A percentile compares a stretch with the other conserved stretches of the same genome.
phyloP scores from a whole-genome alignment of 2,888 invertebrate genomes.

The Apodemia mormo region DNA sequence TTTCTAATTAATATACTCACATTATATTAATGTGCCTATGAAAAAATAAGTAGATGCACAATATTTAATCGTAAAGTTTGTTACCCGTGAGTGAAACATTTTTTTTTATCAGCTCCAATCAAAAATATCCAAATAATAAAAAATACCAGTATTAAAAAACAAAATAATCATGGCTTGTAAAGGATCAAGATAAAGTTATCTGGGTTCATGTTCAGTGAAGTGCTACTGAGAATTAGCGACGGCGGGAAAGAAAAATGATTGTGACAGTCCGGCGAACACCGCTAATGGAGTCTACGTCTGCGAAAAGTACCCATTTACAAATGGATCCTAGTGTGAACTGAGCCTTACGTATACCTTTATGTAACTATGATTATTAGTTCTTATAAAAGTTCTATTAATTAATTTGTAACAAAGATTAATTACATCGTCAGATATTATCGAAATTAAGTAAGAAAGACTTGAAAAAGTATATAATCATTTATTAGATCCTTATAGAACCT shows the following conservation, averaged over 20 bases:
- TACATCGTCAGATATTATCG: too few relatives aligned
- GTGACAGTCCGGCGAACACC: conserved; percentile 80
- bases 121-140: neutral
- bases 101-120: neutral
- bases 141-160: neutral
- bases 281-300: conserved; percentile 80
- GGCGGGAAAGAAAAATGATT: conserved; percentile 81
- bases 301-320: conserved; percentile 74
- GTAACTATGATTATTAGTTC: conserved; percentile 1
- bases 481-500: too few relatives aligned
- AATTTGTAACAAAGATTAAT: too few relatives aligned
- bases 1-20: too few relatives aligned
- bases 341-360: conserved; percentile 32
- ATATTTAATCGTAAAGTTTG: neutral
- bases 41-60: too few relatives aligned
- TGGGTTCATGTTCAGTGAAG: conserved; percentile 62
- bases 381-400: conserved; percentile 1
- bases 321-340: conserved; percentile 41
- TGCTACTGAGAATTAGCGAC: conserved; percentile 78
- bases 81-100: neutral
- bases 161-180: conserved; percentile 23
- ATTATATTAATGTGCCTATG: too few relatives aligned
- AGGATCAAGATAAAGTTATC: conserved; percentile 51
- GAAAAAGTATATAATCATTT: too few relatives aligned
- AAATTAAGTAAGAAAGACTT: too few relatives aligned